Percentiles rank a stretch among this genome's conserved stretches.
Evolutionary conservation across 2,113 vertebrate species (phyloP).

Genomic region (Megaptera novaeangliae): DNA sequence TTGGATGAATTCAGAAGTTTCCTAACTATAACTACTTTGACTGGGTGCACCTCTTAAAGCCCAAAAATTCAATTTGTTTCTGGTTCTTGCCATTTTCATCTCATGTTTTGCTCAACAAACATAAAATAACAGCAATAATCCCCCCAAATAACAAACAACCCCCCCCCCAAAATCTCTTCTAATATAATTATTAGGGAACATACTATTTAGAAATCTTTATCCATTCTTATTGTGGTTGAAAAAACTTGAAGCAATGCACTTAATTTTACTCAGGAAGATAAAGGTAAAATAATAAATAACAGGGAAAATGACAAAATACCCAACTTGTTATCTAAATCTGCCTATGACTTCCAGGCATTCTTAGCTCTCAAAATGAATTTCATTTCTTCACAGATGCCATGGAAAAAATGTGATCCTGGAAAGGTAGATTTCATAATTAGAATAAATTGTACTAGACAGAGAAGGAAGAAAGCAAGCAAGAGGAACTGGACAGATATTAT

Average conservation of each 20-base stretch:
- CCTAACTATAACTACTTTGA: not conserved
- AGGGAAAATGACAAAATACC: constrained; percentile 34
- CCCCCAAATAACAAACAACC: not conserved
- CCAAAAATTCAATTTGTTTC: not conserved
- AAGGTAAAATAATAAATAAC: constrained; percentile 61
- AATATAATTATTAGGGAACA: not conserved
- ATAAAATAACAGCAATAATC: not conserved
- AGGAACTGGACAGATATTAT: not conserved
- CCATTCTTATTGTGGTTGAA: not conserved
- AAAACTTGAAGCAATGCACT: constrained; percentile 5
- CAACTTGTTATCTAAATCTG: constrained; percentile 39
- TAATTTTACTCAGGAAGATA: constrained; percentile 46
- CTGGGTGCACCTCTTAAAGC: not conserved
- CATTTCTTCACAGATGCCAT: not conserved
- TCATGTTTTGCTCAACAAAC: not conserved
- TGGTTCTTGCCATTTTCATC: not conserved
- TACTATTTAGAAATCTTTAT: not conserved
- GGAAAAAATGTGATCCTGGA: not conserved
- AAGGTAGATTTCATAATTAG: constrained; percentile 9
- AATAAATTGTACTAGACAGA: not conserved
- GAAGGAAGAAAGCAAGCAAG: not conserved
- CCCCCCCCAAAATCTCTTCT: not conserved
- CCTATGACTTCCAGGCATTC: constrained; percentile 24
- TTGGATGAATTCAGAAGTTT: not conserved
- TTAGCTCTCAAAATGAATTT: constrained; percentile 33